Base-by-base conservation (phyloP, 30 jellyfish, hydroid and myxozoan genomes). In the Chrysaora quinquecirrha region DNA sequence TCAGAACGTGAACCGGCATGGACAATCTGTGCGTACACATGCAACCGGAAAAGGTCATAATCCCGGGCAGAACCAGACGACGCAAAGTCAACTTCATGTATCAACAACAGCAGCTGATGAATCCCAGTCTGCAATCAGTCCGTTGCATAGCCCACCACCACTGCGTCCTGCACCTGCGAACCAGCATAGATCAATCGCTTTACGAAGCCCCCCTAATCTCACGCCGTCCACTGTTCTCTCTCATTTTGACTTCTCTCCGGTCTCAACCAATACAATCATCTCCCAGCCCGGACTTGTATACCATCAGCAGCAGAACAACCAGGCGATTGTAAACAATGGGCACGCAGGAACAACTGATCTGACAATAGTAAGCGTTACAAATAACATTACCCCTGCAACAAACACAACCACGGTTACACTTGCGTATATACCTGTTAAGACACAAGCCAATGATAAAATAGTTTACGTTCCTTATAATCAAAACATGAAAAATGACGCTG, bases 101-200 rank as follows among this genome's bases (percentile, higher is more conserved):
- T 61, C 90, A 1, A 80, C 90, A 30, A 0, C 90, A 12, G 72
- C 54, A n/a, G 47, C 83, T 34, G 65, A 82, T 20, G 86, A 64
- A 3, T 49, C 95, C 1, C 80, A 61, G 58, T 76, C 90, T 32
- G 80, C 93, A 0, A 35, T 64, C 21, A 92, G 98, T 75, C 98
- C 98, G 25, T 38, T 92, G 52, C 98, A 86, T 72, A 92, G 98
- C 81, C 98, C 98, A 19, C 98, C 98, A 25, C 96, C 98, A 58
- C 78, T 92, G 33, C 98, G 96, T 61, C 98, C 97, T 1, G 93
- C 97, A 24, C 96, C 98, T 1, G 46, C 98, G 18, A 79, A 80
- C 12, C 96, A 86, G 33, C 89, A 88, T 10, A 69, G 98, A 65
- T 71, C 96, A 11, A 79, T 92, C 23, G 96, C 98, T 33, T 75